phyloP scores from a whole-genome alignment of 2,113 vertebrate genomes.

The Eubucco bourcierii region DNA sequence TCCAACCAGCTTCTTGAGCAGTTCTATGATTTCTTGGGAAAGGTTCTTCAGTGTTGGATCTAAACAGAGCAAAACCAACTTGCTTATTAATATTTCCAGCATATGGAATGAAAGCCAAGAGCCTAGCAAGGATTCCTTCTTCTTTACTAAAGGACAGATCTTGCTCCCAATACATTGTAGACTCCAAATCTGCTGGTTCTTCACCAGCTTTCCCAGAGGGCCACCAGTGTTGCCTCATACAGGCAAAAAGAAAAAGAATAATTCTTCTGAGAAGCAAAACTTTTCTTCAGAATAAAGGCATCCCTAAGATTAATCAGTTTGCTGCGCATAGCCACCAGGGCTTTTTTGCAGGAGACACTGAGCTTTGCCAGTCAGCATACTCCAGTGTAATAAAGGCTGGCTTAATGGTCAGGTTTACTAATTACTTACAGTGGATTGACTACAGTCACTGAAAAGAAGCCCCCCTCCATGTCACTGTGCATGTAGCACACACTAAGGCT shows the following conservation, averaged over 20 bases:
- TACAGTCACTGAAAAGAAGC: not conserved
- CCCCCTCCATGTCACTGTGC: not conserved
- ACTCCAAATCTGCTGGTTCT: not conserved
- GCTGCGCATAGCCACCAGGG: not conserved
- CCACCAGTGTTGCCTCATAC: not conserved
- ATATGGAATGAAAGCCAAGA: not conserved
- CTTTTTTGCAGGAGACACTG: not conserved
- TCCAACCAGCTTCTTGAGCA: constrained; percentile 91
- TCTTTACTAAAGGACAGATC: not conserved
- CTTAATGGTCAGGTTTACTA: not conserved
- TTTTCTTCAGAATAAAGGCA: not conserved
- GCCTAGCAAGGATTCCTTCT: not conserved
- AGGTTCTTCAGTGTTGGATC: constrained; percentile 93
- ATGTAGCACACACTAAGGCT: rapidly evolving
- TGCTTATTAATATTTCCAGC: not conserved
- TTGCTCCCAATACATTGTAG: not conserved
- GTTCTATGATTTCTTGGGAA: constrained; percentile 93
- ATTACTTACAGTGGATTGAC: not conserved
- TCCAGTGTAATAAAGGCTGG: not conserved
- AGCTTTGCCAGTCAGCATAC: not conserved
- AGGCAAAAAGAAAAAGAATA: not conserved
- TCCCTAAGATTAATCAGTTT: not conserved
- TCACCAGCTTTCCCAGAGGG: not conserved
- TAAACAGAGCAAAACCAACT: constrained; percentile 45
- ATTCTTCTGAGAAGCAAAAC: not conserved